Conservation (phyloP, 2,797 vertebrate species). For the Cyprinodon diabolis region DNA sequence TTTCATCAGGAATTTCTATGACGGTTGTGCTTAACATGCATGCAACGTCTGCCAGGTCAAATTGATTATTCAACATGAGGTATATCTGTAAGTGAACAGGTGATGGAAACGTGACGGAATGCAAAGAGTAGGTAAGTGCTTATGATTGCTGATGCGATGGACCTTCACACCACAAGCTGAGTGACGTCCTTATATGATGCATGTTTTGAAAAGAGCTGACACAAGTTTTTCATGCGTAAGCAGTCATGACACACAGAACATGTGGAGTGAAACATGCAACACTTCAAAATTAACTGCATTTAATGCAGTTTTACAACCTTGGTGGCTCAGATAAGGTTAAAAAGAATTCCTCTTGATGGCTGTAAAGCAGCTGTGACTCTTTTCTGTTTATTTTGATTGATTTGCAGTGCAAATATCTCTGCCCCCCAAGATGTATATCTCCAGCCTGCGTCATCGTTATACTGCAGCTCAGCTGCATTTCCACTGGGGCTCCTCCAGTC, state of each 20-base stretch:
- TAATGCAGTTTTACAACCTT: constrained; percentile 5
- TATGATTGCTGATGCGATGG: constrained; percentile 42
- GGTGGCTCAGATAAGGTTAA: constrained; percentile 13
- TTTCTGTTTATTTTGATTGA: constrained; percentile 21
- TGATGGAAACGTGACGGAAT: constrained; percentile 19
- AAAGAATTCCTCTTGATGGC: constrained; percentile 21
- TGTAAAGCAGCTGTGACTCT: constrained; percentile 11
- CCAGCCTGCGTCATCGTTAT: constrained; percentile 85
- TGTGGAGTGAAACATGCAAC: constrained; percentile 29
- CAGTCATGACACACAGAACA: constrained; percentile 40
- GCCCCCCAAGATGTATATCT: constrained; percentile 84
- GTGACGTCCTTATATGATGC: constrained; percentile 36
- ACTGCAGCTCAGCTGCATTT: constrained; percentile 91
- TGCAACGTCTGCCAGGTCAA: constrained; percentile 15
- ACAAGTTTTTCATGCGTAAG: constrained; percentile 35
- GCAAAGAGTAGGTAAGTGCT: constrained; percentile 49
- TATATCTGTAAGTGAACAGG: constrained; percentile 10
- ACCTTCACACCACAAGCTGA: constrained; percentile 28
- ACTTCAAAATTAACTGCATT: constrained; percentile 18
- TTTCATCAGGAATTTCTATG: constrained; percentile 11
- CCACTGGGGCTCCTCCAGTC: constrained; percentile 90
- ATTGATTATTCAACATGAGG: constrained; percentile 18
- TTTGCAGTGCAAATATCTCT: constrained; percentile 88
- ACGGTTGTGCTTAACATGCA: constrained; percentile 14
- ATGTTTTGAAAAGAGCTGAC: constrained; percentile 60